Percentiles rank a stretch among this genome's conserved stretches.
Conservation (phyloP, 2,797 vertebrate species). For the Ispidina picta region DNA sequence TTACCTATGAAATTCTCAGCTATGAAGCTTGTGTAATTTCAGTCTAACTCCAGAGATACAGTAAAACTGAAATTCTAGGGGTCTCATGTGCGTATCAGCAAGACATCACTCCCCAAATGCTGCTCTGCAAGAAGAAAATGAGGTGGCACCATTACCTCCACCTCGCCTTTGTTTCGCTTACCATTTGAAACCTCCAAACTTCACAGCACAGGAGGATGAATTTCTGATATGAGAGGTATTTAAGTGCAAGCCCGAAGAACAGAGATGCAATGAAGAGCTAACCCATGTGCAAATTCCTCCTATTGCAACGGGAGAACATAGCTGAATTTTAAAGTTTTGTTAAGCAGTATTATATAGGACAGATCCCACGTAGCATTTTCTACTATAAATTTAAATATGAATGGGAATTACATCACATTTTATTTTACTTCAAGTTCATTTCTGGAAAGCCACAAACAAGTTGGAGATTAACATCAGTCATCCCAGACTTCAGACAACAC, state of each 20-base stretch:
- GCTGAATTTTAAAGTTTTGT: slow-evolving; percentile 18
- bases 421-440: slow-evolving; percentile 66
- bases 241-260: slow-evolving; percentile 13
- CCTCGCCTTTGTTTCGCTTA: neutral
- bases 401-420: slow-evolving; percentile 56
- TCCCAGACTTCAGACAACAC: slow-evolving; percentile 71
- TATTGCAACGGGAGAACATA: neutral
- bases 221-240: slow-evolving; percentile 5
- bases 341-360: neutral
- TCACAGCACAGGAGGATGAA: neutral
- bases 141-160: neutral
- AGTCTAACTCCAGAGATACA: neutral
- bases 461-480: slow-evolving; percentile 72
- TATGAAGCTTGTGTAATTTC: neutral
- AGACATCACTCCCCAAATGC: neutral
- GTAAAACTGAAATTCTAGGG: neutral
- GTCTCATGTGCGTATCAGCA: neutral
- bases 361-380: slow-evolving; percentile 5
- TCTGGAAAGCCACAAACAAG: slow-evolving; percentile 73
- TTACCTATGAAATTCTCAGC: slow-evolving; percentile 38
- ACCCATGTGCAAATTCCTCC: neutral
- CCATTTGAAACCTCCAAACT: slow-evolving; percentile 1
- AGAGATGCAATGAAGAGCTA: slow-evolving; percentile 10
- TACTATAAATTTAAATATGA: slow-evolving; percentile 45
- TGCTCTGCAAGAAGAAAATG: neutral